A percentile compares a stretch with the other conserved stretches of the same genome.
Evolutionary conservation across 2,888 invertebrate species (phyloP).

Genomic region (Brenthis hecate): DNA sequence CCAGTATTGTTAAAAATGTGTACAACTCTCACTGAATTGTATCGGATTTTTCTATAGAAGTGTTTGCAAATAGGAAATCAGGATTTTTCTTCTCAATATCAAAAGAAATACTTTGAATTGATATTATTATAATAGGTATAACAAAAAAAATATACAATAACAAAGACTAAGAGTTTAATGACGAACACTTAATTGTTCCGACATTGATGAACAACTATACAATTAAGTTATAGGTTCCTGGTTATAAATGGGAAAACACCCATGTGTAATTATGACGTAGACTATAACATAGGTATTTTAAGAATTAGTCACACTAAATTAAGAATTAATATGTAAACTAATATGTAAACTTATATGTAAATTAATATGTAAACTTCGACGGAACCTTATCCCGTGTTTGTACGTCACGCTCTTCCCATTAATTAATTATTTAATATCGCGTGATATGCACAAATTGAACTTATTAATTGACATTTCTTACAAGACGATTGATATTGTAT

Average conservation of each 20-base stretch:
- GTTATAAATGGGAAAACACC: background rate
- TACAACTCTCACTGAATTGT: background rate
- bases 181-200: background rate
- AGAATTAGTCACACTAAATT: no score
- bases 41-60: background rate
- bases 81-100: no score
- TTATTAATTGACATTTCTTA: constrained; percentile 17
- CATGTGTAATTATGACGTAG: no score
- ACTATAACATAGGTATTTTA: no score
- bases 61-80: no score
- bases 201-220: background rate
- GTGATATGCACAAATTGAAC: constrained; percentile 22
- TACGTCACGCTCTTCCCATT: background rate
- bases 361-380: background rate
- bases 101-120: background rate
- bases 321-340: background rate
- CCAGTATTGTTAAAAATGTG: constrained; percentile 5
- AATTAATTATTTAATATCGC: constrained; percentile 13
- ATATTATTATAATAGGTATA: background rate
- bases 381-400: background rate
- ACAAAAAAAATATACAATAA: constrained; percentile 5
- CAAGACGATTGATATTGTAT: constrained; percentile 21
- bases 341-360: background rate
- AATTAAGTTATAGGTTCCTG: background rate
- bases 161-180: constrained; percentile 8